Conservation (phyloP, 2,797 vertebrate genomes). For the Sebastes kiyomatsui region DNA sequence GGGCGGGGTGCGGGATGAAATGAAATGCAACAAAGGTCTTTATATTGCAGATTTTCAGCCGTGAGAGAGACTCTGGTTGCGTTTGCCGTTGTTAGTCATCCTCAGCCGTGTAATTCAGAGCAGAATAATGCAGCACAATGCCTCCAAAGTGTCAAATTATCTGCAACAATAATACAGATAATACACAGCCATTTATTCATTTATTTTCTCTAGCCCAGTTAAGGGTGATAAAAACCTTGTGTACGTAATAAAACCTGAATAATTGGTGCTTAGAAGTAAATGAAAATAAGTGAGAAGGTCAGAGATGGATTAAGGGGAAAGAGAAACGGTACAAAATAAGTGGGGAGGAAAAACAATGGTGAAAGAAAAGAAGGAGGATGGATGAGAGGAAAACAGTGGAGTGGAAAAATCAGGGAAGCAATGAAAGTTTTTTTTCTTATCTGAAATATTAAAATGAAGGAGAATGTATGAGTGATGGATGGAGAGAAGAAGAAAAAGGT, state of each 20-base stretch:
- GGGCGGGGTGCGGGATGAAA: constrained; percentile 14
- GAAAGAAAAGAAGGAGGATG: not conserved
- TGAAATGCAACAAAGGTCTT: constrained; percentile 29
- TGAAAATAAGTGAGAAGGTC: not conserved
- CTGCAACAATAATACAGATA: constrained; percentile 7
- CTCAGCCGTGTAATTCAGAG: constrained; percentile 8
- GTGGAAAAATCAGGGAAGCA: not conserved
- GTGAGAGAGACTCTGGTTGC: not conserved
- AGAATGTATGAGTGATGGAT: not conserved
- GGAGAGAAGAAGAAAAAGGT: not conserved
- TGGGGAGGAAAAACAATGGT: not conserved
- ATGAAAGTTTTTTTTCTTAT: not conserved
- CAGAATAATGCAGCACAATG: constrained; percentile 3
- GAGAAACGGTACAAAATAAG: not conserved
- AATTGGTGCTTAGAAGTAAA: not conserved
- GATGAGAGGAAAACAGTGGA: not conserved
- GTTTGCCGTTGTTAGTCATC: constrained; percentile 40
- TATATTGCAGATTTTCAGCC: constrained; percentile 24
- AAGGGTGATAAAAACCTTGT: not conserved
- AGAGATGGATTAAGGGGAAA: not conserved
- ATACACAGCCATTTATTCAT: not conserved
- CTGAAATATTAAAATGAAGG: not conserved
- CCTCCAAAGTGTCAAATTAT: constrained; percentile 20
- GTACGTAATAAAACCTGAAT: not conserved
- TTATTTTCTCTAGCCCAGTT: constrained; percentile 3